Base-by-base conservation (phyloP, 2,797 vertebrate species). In the Crotalus adamanteus region DNA sequence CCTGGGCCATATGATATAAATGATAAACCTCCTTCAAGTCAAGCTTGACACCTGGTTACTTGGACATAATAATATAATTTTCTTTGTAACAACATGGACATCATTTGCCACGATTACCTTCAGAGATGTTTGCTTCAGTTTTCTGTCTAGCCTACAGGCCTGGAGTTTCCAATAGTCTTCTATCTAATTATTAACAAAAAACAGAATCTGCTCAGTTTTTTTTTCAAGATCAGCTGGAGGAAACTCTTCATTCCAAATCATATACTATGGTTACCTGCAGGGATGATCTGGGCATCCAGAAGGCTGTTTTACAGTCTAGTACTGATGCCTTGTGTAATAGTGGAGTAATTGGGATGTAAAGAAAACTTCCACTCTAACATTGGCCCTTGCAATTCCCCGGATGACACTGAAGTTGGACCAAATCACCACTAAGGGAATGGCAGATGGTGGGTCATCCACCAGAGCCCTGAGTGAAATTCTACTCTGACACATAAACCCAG, bases 231-330 rank as follows among this genome's bases (percentile, higher is more conserved):
- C 22, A 42, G 13, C 25, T 28, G 42, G 42, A 88, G 12, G 22
- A 56, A 57, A 7, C 18, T 26, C 95, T 96, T 93, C 95, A 97
- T 96, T 95, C 95, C 91, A 93, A 95, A 86, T 94, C 90, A 92
- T 69, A 94, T 26, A 95, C 92, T 95, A 94, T 83, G 94, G 95
- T 83, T 47, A 47, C 3, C 42, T 83, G 57, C 95, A 95, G 61
- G 91, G 91, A 16, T 57, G 87, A 88, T 94, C 92, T 93, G 96
- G 92, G 90, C 53, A 92, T 61, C 86, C 91, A 96, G 91, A 93
- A 86, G 94, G 60, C 4, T 93, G 28, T 6, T 47, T 93, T 65
- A 20, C 60, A 89, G 87, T 20, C 42, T 73, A n/a, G 3, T 78
- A 60, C 12, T 83, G 56, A 57, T 25, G 51, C 31, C 87, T 83